phyloP scores from a whole-genome alignment of 2,888 invertebrate genomes.

The Linyphia triangularis region DNA sequence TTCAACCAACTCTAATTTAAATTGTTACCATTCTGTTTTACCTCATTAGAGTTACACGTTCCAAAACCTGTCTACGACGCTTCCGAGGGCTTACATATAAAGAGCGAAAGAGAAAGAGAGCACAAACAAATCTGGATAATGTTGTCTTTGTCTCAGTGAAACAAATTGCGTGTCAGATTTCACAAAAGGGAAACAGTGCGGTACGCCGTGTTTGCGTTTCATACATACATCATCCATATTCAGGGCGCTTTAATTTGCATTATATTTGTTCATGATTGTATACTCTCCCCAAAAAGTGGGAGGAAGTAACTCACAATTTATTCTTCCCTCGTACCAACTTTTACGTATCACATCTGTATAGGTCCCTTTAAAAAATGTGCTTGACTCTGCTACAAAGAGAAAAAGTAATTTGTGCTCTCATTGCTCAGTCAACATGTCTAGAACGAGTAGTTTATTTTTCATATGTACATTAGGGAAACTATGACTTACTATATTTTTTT shows the following conservation, averaged over 20 bases:
- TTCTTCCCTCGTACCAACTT: background rate
- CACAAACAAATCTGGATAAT: constrained; percentile 38
- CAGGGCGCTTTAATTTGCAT: constrained; percentile 62
- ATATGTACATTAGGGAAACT: background rate
- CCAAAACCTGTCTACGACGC: background rate
- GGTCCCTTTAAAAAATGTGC: background rate
- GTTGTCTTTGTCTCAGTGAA: constrained; percentile 30
- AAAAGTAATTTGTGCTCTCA: background rate
- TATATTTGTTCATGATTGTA: constrained; percentile 57
- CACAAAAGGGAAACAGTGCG: constrained; percentile 36
- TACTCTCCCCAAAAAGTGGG: constrained; percentile 12
- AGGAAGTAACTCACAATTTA: constrained; percentile 15
- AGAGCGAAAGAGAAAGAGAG: background rate
- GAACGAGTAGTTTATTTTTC: background rate
- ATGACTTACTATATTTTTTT: too few relatives aligned
- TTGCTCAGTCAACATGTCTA: background rate
- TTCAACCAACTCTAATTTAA: background rate
- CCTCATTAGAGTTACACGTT: background rate
- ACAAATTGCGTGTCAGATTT: constrained; percentile 61
- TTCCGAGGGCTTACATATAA: background rate
- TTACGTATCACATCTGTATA: constrained; percentile 4
- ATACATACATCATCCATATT: constrained; percentile 52
- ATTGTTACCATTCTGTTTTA: background rate
- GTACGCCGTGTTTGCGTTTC: constrained; percentile 41
- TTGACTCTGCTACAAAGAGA: background rate